Conservation (phyloP, 2,888 invertebrate genomes). For the Parnassius smintheus region DNA sequence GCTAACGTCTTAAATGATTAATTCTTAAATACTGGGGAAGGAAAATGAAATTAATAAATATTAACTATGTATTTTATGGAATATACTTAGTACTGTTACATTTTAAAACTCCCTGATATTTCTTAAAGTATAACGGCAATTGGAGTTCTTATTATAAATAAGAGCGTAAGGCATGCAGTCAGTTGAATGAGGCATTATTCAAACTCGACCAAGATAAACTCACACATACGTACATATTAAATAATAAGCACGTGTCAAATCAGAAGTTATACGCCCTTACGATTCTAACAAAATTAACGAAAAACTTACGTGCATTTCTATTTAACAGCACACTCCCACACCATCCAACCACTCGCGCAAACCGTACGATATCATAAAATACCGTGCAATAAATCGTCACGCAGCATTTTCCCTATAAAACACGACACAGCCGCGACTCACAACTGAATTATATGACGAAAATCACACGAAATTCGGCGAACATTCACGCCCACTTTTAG, state of each 20-base stretch:
- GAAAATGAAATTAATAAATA: no score
- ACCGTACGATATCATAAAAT: conserved; percentile 38
- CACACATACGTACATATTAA: conserved; percentile 5
- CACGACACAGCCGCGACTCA: conserved; percentile 28
- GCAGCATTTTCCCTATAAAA: conserved; percentile 35
- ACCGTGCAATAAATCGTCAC: conserved; percentile 31
- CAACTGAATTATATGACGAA: conserved; percentile 36
- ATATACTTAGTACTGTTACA: no score
- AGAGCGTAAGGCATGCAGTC: no score
- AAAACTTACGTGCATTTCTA: conserved; percentile 68
- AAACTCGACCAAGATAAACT: neutral
- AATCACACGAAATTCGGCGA: conserved; percentile 35
- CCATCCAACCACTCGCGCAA: conserved; percentile 51
- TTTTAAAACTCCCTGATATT: no score
- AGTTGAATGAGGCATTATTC: neutral
- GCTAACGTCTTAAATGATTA: no score
- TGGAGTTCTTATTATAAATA: no score
- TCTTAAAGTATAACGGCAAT: no score
- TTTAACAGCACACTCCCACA: conserved; percentile 30
- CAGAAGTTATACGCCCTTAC: conserved; percentile 13
- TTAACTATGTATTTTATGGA: no score
- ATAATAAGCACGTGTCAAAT: conserved; percentile 12
- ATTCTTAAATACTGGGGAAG: no score
- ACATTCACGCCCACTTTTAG: conserved; percentile 11
- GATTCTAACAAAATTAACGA: conserved; percentile 12